Evolutionary conservation across 2,888 invertebrate species (phyloP).

Genomic region (Hirudinaria manillensis): DNA sequence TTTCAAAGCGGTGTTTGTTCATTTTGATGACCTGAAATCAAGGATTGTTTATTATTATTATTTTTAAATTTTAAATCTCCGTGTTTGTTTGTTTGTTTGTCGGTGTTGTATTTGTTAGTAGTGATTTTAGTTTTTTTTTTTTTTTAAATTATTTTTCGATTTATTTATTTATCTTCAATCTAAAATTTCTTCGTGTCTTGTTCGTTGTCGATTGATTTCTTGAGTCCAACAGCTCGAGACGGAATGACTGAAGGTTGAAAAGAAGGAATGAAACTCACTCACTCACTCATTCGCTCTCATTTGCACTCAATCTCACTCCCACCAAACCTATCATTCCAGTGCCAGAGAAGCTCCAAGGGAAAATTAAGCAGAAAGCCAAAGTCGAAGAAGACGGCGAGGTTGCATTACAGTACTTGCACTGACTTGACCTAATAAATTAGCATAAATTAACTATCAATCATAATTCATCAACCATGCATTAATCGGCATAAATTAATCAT

Average conservation of each 20-base stretch:
- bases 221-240: too few species aligned
- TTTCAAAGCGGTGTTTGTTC: too few species aligned
- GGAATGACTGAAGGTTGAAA: too few species aligned
- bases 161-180: not conserved
- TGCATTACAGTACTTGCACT: not conserved
- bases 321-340: slow-evolving; percentile 22
- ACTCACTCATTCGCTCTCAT: not conserved
- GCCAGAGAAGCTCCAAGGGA: slow-evolving; percentile 33
- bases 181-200: too few species aligned
- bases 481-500: slow-evolving; percentile 3
- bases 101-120: not conserved
- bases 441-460: too few species aligned
- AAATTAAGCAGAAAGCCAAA: slow-evolving; percentile 36
- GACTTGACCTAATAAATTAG: too few species aligned
- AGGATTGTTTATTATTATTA: too few species aligned
- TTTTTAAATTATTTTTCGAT: not conserved
- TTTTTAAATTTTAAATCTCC: too few species aligned
- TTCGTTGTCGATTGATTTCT: too few species aligned
- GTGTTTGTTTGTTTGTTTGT: too few species aligned
- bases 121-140: not conserved
- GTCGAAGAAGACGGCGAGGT: slow-evolving; percentile 36
- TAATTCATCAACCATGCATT: not conserved
- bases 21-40: too few species aligned
- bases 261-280: not conserved
- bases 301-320: too few species aligned